Base-by-base conservation (phyloP, 2,888 invertebrate genomes). In the Dendrolimus houi region DNA sequence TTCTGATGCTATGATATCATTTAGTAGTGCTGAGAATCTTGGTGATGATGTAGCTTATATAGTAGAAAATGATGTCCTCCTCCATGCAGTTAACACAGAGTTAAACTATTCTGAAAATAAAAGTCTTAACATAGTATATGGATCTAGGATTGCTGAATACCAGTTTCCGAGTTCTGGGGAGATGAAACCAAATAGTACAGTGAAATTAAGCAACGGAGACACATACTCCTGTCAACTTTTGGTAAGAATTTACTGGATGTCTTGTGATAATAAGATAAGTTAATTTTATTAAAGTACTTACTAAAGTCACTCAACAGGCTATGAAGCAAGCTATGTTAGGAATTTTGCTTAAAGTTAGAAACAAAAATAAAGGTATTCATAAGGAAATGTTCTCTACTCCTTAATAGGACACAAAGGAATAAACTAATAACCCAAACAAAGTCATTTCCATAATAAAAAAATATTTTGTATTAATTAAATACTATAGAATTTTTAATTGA, bases 51-150 rank as follows among this genome's bases (percentile, higher is more conserved):
- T 99, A 1, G 97, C 98, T 0, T 97, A 96, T 77, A 96, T 99
- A 65, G 96, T 98, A 12, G 99, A 99, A 88, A 99, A 99, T 88
- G 96, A 98, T 86, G 92, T 98, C 7, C 92, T 99, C 54, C 83
- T 97, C 2, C 92, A 95, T 71, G 94, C 96, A 0, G 93, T 97
- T 10, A 93, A 93, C 67, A 91, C 88, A 60, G 93, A 94, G 72
- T 76, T 96, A 3, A 63, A 59, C 9, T 69, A 71, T 1, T 63
- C 85, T 1, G 75, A 91, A 53, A 71, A 92, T 1, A 70, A 74
- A 64, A 94, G 94, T 75, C 92, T 97, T 0, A 89, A 92, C 55
- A 92, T 97, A 6, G 76, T 94, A 9, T 94, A 96, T 78, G 91
- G 92, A 60, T 92, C 95, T 0, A 94, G 93, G 75, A 94, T 96